phyloP scores from a whole-genome alignment of 2,113 vertebrate species.

The Oncorhynchus gorbuscha region DNA sequence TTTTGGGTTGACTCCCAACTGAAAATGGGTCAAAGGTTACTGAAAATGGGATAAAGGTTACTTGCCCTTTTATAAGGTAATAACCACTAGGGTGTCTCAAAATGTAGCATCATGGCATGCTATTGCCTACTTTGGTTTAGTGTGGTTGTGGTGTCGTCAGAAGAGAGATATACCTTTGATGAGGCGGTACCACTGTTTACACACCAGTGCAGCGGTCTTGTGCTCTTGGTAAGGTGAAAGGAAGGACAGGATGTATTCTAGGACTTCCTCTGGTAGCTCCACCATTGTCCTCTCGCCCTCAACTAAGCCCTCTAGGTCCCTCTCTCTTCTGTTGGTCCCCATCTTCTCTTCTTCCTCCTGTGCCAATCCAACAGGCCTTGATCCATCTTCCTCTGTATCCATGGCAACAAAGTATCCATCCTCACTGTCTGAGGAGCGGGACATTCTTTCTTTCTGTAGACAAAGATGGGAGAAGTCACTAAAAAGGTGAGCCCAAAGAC shows the following conservation, averaged over 20 bases:
- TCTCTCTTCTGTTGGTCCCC: slow-evolving; percentile 58
- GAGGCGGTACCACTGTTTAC: slow-evolving; percentile 98
- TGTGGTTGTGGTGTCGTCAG: not conserved
- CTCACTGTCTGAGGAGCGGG: slow-evolving; percentile 87
- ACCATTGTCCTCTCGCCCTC: slow-evolving; percentile 78
- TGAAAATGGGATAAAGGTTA: no score
- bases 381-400: slow-evolving; percentile 83
- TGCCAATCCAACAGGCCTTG: slow-evolving; percentile 68
- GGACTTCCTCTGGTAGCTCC: slow-evolving; percentile 93
- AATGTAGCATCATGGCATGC: not conserved
- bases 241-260: slow-evolving; percentile 97
- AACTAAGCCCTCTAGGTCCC: slow-evolving; percentile 55
- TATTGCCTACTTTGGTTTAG: no score
- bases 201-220: slow-evolving; percentile 95
- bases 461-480: not conserved
- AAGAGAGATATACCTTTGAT: slow-evolving; percentile 86
- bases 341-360: slow-evolving; percentile 68
- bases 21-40: no score
- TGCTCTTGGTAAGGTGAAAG: slow-evolving; percentile 98
- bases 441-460: slow-evolving; percentile 85
- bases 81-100: not conserved
- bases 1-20: no score
- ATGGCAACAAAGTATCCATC: slow-evolving; percentile 92
- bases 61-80: no score
- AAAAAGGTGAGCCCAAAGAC: not conserved